A percentile compares a stretch with the other conserved stretches of the same genome.
Evolutionary conservation across 2,888 invertebrate genomes (phyloP).

Genomic region (Polylopha cassiicola): DNA sequence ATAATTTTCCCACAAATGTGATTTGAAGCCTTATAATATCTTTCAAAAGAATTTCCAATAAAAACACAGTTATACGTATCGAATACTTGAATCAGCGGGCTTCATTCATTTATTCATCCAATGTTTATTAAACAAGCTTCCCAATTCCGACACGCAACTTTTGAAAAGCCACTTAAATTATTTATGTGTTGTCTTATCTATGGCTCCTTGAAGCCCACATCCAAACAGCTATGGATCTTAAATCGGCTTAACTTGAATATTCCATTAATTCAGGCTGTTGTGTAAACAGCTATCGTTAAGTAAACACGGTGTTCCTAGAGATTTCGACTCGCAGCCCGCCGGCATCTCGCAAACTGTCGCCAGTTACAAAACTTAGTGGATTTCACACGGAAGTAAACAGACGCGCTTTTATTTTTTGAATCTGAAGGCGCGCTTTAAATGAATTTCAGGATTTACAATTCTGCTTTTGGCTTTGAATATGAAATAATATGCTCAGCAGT

Average conservation of each 20-base stretch:
- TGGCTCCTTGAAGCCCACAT: conserved; percentile 33
- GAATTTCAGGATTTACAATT: no score
- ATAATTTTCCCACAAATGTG: no score
- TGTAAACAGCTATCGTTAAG: conserved; percentile 57
- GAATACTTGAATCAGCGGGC: conserved; percentile 30
- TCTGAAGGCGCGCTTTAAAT: no score
- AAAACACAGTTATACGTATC: conserved; percentile 1
- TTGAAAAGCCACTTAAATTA: conserved; percentile 39
- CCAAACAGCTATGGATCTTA: conserved; percentile 32
- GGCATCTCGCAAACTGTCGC: no score
- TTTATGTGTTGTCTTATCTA: conserved; percentile 46
- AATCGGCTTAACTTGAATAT: conserved; percentile 60
- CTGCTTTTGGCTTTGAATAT: no score
- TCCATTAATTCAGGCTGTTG: conserved; percentile 62
- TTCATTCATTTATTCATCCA: conserved; percentile 55
- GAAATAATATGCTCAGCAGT: no score
- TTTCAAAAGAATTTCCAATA: background rate
- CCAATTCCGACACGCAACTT: conserved; percentile 26
- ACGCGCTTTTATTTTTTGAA: no score
- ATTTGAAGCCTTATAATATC: no score
- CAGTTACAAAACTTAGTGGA: no score
- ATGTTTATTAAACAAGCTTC: conserved; percentile 50
- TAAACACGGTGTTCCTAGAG: conserved; percentile 41
- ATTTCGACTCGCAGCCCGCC: conserved; percentile 11
- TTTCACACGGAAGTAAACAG: no score